Evolutionary conservation across 2,113 vertebrate genomes (phyloP).

Genomic region (Rhabdomys dilectus): DNA sequence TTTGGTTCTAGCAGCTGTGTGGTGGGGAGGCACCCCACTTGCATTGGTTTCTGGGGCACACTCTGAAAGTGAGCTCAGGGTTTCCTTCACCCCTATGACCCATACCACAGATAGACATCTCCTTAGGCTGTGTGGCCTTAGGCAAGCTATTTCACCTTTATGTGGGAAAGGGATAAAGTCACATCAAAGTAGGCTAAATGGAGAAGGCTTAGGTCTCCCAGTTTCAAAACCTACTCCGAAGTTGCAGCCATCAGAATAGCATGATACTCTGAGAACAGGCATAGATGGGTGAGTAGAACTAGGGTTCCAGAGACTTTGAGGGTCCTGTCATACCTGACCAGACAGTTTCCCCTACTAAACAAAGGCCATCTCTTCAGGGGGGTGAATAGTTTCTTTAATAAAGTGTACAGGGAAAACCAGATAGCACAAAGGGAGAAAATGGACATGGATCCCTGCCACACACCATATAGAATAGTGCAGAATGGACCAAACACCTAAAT

Average conservation of each 20-base stretch:
- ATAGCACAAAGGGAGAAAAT: background rate
- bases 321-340: background rate
- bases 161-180: background rate
- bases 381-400: background rate
- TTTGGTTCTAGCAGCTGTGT: background rate
- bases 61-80: background rate
- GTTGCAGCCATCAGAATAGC: background rate
- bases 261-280: background rate
- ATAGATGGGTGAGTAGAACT: background rate
- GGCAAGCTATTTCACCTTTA: background rate
- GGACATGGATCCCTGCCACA: background rate
- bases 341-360: background rate
- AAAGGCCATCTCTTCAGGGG: background rate
- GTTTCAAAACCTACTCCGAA: background rate
- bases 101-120: background rate
- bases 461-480: background rate
- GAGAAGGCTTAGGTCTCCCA: background rate
- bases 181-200: background rate
- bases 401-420: background rate
- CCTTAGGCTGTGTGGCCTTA: background rate
- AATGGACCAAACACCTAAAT: background rate
- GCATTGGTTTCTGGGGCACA: background rate
- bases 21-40: background rate
- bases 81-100: background rate
- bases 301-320: background rate